Evolutionary conservation across 2,797 vertebrate genomes (phyloP).

Genomic region (Mastacembelus armatus): DNA sequence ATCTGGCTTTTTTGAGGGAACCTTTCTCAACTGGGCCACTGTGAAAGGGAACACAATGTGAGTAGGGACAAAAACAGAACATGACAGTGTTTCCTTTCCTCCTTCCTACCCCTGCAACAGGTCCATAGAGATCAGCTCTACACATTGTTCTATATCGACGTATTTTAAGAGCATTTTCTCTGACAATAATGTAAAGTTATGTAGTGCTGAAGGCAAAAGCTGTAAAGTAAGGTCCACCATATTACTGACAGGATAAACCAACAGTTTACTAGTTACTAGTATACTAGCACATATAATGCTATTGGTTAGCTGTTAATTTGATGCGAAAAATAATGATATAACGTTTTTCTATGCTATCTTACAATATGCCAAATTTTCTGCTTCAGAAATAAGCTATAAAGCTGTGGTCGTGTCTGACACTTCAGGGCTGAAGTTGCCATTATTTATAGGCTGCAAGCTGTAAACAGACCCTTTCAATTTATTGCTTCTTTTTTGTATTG

Average conservation of each 20-base stretch:
- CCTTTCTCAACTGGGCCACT: constrained; percentile 83
- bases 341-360: too few relatives aligned
- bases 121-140: too few relatives aligned
- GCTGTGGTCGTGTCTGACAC: too few relatives aligned
- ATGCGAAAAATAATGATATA: too few relatives aligned
- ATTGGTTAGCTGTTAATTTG: too few relatives aligned
- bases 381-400: neutral
- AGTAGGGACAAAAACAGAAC: neutral
- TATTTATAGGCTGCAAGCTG: neutral
- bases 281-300: too few relatives aligned
- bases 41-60: constrained; percentile 42
- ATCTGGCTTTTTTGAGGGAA: constrained; percentile 87
- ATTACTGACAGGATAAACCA: too few relatives aligned
- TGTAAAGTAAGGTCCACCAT: neutral
- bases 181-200: neutral
- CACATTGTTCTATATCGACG: too few relatives aligned
- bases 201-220: neutral
- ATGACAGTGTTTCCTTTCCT: neutral
- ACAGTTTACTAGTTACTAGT: too few relatives aligned
- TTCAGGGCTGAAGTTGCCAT: too few relatives aligned
- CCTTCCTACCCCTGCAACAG: too few relatives aligned
- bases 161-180: neutral
- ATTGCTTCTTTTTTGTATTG: neutral
- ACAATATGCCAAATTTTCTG: neutral
- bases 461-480: neutral